Conservation (phyloP, 2,888 invertebrate species). For the Hirudinaria manillensis region DNA sequence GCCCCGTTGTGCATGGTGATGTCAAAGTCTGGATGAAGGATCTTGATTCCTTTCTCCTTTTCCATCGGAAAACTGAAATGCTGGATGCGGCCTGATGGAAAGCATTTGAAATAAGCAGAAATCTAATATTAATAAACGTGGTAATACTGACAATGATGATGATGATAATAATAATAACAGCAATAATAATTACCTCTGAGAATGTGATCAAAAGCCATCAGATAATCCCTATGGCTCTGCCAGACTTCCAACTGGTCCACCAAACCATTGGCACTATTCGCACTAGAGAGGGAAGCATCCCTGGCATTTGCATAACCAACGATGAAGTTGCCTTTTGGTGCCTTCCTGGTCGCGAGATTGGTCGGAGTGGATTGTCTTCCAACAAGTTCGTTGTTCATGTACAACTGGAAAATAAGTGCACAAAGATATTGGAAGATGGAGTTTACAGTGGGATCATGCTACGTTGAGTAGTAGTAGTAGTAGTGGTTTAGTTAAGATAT, state of each 20-base stretch:
- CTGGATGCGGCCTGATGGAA: constrained; percentile 45
- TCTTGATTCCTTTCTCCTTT: constrained; percentile 40
- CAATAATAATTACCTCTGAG: constrained; percentile 33
- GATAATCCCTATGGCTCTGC: constrained; percentile 46
- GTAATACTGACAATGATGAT: neutral
- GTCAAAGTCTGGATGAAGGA: constrained; percentile 46
- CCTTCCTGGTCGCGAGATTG: neutral
- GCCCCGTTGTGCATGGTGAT: constrained; percentile 47
- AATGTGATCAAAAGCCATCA: constrained; percentile 42
- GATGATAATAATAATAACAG: neutral
- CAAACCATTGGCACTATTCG: constrained; percentile 41
- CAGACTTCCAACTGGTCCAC: constrained; percentile 44
- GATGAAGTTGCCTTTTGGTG: constrained; percentile 31
- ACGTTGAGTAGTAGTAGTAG: too few species aligned
- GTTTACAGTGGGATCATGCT: too few species aligned
- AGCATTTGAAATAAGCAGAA: neutral
- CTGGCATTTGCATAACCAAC: constrained; percentile 38
- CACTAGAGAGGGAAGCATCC: neutral
- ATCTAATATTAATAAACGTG: neutral
- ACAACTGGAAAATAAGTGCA: constrained; percentile 25
- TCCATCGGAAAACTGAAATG: constrained; percentile 51
- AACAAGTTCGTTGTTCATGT: constrained; percentile 36
- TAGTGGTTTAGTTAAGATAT: too few species aligned
- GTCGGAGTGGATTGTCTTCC: constrained; percentile 23
- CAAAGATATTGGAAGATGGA: too few species aligned